phyloP scores from a whole-genome alignment of 2,113 vertebrate species.

The Circaetus cinerascens region DNA sequence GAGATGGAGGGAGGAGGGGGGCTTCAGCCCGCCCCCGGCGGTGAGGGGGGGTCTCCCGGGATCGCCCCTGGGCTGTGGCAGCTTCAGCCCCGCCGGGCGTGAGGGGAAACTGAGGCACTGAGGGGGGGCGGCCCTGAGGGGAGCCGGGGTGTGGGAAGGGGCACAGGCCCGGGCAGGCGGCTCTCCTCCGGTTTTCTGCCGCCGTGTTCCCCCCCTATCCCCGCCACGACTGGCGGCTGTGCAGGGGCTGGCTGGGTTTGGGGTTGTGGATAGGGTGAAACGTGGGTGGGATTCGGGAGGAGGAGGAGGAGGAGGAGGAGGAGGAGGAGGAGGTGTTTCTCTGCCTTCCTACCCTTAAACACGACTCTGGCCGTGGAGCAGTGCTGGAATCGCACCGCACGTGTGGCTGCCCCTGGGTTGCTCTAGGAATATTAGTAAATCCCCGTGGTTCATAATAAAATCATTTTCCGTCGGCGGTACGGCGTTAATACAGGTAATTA shows the following conservation, averaged over 20 bases:
- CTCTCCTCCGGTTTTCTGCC: neutral
- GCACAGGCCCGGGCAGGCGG: too few species aligned
- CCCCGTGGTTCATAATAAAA: neutral
- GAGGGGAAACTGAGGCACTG: neutral
- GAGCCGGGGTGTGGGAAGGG: neutral
- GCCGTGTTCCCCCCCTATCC: neutral
- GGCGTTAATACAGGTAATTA: neutral
- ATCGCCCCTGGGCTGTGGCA: too few species aligned
- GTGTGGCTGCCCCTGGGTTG: neutral
- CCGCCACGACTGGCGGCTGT: too few species aligned
- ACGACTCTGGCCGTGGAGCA: accelerated
- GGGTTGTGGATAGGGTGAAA: neutral
- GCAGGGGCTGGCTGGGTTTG: too few species aligned
- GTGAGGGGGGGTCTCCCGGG: too few species aligned
- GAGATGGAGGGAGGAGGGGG: too few species aligned
- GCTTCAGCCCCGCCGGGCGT: neutral
- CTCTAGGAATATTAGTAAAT: neutral
- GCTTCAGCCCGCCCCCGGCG: too few species aligned
- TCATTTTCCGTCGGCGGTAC: accelerated
- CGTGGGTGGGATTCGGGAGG: too few species aligned
- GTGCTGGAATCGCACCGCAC: neutral
- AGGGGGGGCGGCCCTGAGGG: neutral
- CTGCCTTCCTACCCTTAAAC: neutral
- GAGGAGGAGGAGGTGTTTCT: neutral
- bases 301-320: neutral